Evolutionary conservation across 92 coral and sea anemone species (phyloP).

Genomic region (Scolanthus callimorphus): DNA sequence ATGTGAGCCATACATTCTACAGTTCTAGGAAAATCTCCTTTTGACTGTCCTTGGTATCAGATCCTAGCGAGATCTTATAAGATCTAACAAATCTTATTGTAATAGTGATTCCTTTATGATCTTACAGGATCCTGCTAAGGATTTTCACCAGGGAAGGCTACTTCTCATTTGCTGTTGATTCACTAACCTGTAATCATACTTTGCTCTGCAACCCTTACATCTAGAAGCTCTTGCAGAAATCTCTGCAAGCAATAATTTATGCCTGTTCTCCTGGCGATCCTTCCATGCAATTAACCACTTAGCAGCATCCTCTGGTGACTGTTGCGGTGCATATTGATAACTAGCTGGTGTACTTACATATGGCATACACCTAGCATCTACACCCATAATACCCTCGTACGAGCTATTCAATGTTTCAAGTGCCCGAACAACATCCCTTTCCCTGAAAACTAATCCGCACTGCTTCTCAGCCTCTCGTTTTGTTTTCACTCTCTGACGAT

Average conservation of each 20-base stretch:
- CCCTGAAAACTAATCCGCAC: slow-evolving; percentile 80
- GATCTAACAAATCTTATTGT: too few relatives aligned
- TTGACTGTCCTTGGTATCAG: too few relatives aligned
- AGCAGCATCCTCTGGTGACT: slow-evolving; percentile 93
- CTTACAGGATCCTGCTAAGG: too few relatives aligned
- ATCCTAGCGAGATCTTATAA: too few relatives aligned
- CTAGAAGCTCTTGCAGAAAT: slow-evolving; percentile 86
- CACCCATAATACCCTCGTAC: slow-evolving; percentile 77
- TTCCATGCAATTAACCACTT: slow-evolving; percentile 98
- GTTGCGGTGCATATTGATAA: slow-evolving; percentile 87
- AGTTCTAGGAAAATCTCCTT: too few relatives aligned
- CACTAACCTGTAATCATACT: slow-evolving; percentile 93
- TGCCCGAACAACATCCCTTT: slow-evolving; percentile 79
- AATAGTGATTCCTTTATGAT: too few relatives aligned
- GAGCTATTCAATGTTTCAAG: slow-evolving; percentile 75
- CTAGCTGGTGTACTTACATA: slow-evolving; percentile 91
- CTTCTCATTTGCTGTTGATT: too few relatives aligned
- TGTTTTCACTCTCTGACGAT: slow-evolving; percentile 65
- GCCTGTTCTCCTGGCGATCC: slow-evolving; percentile 87
- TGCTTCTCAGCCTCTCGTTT: slow-evolving; percentile 95
- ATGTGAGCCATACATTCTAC: too few relatives aligned
- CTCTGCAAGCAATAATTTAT: slow-evolving; percentile 81
- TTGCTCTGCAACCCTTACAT: slow-evolving; percentile 96
- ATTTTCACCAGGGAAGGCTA: too few relatives aligned
- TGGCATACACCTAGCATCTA: slow-evolving; percentile 98